phyloP scores from a whole-genome alignment of 1,140 invertebrate species.

The Pogonus chalceus region DNA sequence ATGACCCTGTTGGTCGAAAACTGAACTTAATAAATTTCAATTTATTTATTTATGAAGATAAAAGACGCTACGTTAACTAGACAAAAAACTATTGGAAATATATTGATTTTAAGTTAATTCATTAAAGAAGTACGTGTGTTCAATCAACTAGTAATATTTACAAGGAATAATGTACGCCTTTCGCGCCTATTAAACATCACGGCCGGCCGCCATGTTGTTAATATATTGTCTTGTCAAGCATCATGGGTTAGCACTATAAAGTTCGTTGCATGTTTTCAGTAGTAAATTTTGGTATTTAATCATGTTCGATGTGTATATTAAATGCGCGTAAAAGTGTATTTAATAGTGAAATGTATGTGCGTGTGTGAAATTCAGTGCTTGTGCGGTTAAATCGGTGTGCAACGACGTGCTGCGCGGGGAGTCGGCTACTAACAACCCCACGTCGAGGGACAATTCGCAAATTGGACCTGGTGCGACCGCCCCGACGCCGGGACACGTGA shows the following conservation, averaged over 20 bases:
- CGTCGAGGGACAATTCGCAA: neutral
- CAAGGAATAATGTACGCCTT: no score
- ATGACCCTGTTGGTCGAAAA: slow-evolving; percentile 2
- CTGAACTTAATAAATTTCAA: slow-evolving; percentile 4
- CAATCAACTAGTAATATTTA: no score
- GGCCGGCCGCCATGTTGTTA: slow-evolving; percentile 36
- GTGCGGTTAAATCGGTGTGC: slow-evolving; percentile 32
- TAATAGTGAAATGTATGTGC: neutral
- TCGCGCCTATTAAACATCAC: slow-evolving; percentile 31
- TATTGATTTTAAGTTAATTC: neutral
- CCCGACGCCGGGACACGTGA: neutral
- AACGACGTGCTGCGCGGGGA: slow-evolving; percentile 33
- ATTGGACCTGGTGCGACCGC: slow-evolving; percentile 2
- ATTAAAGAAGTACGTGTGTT: neutral
- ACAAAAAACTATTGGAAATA: neutral
- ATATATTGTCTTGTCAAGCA: slow-evolving; percentile 30
- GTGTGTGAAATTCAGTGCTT: slow-evolving; percentile 18
- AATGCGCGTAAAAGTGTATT: slow-evolving; percentile 9
- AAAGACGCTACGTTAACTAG: neutral
- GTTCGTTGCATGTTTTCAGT: slow-evolving; percentile 19
- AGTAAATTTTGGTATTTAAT: slow-evolving; percentile 18
- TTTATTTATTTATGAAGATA: slow-evolving; percentile 5
- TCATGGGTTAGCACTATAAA: slow-evolving; percentile 33
- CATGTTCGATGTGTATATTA: neutral
- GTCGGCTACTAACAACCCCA: slow-evolving; percentile 29